Evolutionary conservation across 2,797 vertebrate genomes (phyloP).

Genomic region (Manis javanica): DNA sequence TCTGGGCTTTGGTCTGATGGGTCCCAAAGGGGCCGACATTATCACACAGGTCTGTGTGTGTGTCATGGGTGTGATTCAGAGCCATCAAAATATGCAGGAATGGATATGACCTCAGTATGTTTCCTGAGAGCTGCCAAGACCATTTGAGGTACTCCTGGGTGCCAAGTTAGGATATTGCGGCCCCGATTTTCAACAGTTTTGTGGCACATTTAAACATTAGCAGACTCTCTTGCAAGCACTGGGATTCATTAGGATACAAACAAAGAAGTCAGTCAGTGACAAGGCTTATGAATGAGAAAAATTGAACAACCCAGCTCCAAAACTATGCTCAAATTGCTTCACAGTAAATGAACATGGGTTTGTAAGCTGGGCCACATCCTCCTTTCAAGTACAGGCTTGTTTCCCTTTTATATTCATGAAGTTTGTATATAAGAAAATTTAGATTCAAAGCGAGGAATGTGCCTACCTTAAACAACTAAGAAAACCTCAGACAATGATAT

Average conservation of each 20-base stretch:
- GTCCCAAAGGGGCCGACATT: background rate
- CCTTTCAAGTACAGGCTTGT: background rate
- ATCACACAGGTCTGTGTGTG: background rate
- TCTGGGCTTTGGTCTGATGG: background rate
- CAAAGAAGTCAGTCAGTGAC: background rate
- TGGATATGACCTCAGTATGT: background rate
- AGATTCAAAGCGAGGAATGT: background rate
- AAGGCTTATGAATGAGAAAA: background rate
- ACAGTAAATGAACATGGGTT: background rate
- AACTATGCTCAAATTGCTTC: background rate
- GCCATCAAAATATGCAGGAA: background rate
- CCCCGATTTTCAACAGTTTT: background rate
- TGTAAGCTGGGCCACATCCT: background rate
- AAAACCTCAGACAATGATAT: background rate
- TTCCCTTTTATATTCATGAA: background rate
- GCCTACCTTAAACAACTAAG: background rate
- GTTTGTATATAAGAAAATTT: background rate
- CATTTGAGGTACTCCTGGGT: background rate
- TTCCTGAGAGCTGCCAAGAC: background rate
- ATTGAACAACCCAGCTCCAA: background rate
- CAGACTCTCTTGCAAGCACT: background rate
- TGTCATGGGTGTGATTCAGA: background rate
- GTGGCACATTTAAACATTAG: background rate
- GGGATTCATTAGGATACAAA: background rate
- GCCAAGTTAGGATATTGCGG: background rate